These are phyloP conservation scores for Aphrocallistes beatrix DNA, from an alignment of 37 sponge, comb jelly and placozoan species.

Conservation along the genomic window DNA sequence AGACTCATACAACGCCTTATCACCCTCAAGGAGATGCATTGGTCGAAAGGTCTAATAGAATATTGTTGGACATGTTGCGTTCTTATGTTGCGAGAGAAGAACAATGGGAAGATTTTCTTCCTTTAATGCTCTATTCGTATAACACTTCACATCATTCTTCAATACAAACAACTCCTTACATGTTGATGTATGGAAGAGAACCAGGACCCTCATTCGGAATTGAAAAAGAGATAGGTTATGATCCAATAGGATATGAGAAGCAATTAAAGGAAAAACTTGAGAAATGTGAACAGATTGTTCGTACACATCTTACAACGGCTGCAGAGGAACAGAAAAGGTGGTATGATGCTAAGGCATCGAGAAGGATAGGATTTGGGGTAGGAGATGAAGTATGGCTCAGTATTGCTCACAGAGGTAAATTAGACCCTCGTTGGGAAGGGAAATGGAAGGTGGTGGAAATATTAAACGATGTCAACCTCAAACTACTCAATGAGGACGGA, in stretches of 20 bases:
- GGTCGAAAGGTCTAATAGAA: background rate
- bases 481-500: background rate
- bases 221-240: background rate
- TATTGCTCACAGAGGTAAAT: background rate
- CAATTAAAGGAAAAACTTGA: background rate
- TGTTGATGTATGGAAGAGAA: conserved; percentile 2
- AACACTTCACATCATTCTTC: background rate
- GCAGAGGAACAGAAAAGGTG: background rate
- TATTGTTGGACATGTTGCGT: background rate
- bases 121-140: conserved; percentile 3
- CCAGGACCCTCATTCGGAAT: background rate
- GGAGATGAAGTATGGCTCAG: background rate
- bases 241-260: background rate
- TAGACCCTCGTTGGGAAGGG: conserved; percentile 18
- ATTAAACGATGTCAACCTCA: background rate
- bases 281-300: background rate
- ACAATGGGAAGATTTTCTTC: background rate
- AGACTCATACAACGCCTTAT: background rate
- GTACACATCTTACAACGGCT: background rate
- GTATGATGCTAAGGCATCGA: background rate
- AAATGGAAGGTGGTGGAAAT: background rate
- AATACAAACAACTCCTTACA: background rate
- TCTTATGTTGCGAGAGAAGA: background rate
- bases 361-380: background rate
- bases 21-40: background rate